Evolutionary conservation across 2,797 vertebrate species (phyloP), one percentile per base, ranked within the genome.

Genomic region (Malurus splendens): DNA sequence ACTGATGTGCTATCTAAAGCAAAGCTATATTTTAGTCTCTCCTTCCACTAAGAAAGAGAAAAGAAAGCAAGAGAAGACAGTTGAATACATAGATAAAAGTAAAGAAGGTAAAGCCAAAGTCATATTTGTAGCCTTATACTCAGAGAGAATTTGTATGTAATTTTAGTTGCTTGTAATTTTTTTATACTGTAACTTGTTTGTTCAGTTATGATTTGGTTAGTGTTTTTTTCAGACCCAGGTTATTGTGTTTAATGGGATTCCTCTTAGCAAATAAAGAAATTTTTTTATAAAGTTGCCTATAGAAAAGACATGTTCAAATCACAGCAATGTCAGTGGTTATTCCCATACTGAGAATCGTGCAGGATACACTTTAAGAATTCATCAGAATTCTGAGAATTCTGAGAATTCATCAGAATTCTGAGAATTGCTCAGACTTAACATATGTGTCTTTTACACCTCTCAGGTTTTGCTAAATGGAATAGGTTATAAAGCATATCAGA

Each of bases 1-100:
- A 79, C 59, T 33, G 39, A 85, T 93, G 73, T 89, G 42, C 88
- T 92, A 10, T 92, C 90, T 96, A 62, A 91, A 94, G 50, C 73
- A 91, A 93, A 90, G 75, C 47, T 89, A 32, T 95, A 94, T 90
- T 96, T 92, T 87, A 78, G 25, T 61, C 57, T 90, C 8, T 72
- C 36, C 82, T 93, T 91, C 86, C 62, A 51, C 48, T 92, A 85
- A 68, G 67, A 87, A 36, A 36, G 36, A 36, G 60, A 75, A 93
- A 94, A 90, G 73, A 96, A 95, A 90, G 86, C 50, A 76, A 90
- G 76, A 55, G n/a, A 75, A 86, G 81, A 33, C 20, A 90, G 60
- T 48, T 93, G 89, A 93, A 82, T 92, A 86, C 77, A 72, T 89
- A 71, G 42, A 44, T 19, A 61, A 62, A 66, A 86, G 41, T 33